A percentile compares a stretch with the other conserved stretches of the same genome.
phyloP scores from a whole-genome alignment of 2,888 invertebrate species.

The Arctia plantaginis region DNA sequence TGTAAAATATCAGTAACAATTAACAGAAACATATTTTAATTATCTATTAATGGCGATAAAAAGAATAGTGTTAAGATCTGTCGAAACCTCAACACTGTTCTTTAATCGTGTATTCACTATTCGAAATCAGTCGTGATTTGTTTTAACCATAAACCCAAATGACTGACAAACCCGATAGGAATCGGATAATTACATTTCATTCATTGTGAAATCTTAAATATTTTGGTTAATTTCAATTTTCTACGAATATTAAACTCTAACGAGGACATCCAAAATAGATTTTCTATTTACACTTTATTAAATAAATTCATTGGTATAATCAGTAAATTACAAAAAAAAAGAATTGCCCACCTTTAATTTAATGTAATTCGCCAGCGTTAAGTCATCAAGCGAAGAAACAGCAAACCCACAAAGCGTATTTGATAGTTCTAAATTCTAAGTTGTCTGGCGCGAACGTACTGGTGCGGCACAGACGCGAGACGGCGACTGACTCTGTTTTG shows the following conservation, averaged over 20 bases:
- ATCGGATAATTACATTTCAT: conserved; percentile 11
- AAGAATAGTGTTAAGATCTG: conserved; percentile 3
- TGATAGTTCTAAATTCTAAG: conserved; percentile 29
- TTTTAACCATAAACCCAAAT: conserved; percentile 15
- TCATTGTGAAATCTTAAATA: neutral
- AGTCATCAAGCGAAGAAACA: conserved; percentile 32
- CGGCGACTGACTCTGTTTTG: conserved; percentile 51
- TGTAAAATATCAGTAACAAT: neutral
- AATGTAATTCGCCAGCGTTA: conserved; percentile 20
- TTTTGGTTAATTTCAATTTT: neutral
- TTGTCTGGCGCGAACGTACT: conserved; percentile 32
- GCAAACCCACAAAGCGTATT: conserved; percentile 16
- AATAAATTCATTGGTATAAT: neutral
- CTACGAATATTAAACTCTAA: neutral
- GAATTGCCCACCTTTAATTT: conserved; percentile 41
- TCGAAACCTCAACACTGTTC: too few relatives aligned
- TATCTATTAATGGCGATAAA: neutral
- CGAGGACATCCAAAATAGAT: neutral
- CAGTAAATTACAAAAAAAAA: neutral
- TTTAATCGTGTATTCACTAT: too few relatives aligned
- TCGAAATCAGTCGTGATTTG: too few relatives aligned
- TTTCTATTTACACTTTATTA: neutral
- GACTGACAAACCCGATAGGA: conserved; percentile 1
- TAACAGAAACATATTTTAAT: neutral
- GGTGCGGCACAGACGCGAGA: conserved; percentile 39